phyloP scores from a whole-genome alignment of 2,888 invertebrate genomes.

The Drosophila mettleri region DNA sequence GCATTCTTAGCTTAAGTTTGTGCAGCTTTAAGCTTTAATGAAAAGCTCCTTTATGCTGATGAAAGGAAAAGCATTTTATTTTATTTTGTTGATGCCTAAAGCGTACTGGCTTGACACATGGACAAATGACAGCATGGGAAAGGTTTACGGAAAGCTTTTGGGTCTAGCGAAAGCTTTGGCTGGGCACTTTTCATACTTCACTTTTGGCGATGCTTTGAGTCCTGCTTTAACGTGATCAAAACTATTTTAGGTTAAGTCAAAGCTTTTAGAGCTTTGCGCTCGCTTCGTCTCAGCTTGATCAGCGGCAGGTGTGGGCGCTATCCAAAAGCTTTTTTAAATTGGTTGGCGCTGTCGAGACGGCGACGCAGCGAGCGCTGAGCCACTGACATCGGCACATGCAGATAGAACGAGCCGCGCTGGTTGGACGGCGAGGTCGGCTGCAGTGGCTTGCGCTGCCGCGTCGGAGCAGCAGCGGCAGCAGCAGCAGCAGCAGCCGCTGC shows the following conservation, averaged over 20 bases:
- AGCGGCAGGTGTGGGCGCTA: too few relatives aligned
- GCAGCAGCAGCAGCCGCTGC: not conserved
- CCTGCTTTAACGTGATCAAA: not conserved
- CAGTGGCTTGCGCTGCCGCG: not conserved
- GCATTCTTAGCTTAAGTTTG: not conserved
- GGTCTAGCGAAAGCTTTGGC: not conserved
- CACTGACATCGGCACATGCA: conserved; percentile 39
- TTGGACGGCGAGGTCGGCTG: not conserved
- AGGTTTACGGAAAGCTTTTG: not conserved
- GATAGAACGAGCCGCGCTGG: conserved; percentile 3
- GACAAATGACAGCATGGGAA: not conserved
- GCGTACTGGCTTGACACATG: not conserved
- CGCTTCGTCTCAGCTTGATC: not conserved
- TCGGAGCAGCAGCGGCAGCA: not conserved
- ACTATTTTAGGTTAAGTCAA: not conserved
- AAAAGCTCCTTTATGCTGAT: not conserved
- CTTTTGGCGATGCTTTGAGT: not conserved
- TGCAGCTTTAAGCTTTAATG: not conserved
- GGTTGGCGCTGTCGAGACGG: conserved; percentile 9
- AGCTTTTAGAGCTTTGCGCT: not conserved
- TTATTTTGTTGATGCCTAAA: not conserved
- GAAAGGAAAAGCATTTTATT: not conserved
- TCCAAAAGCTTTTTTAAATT: too few relatives aligned
- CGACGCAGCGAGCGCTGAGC: conserved; percentile 40
- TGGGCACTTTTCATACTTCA: not conserved